Evolutionary conservation across 2,113 vertebrate species (phyloP).

Genomic region (Zapornia atra): DNA sequence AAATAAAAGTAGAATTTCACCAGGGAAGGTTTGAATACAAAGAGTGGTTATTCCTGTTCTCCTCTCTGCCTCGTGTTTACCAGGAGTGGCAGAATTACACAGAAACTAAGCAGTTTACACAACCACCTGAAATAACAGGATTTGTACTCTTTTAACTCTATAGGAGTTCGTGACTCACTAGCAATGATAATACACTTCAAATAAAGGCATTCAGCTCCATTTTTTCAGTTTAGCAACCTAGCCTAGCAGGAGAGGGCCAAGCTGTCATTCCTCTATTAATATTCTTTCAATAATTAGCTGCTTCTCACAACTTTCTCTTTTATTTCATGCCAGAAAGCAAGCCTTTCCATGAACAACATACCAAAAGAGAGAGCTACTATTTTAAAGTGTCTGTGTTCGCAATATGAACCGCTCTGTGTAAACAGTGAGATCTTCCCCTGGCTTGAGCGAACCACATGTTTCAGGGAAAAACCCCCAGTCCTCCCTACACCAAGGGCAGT

Average conservation of each 20-base stretch:
- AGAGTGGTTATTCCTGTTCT: not conserved
- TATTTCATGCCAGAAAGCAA: slow-evolving; percentile 10
- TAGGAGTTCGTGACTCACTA: slow-evolving; percentile 30
- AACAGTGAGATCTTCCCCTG: slow-evolving; percentile 32
- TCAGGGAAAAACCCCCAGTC: fast-evolving
- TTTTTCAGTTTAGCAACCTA: not conserved
- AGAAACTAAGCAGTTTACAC: not conserved
- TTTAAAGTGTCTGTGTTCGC: not conserved
- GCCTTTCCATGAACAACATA: slow-evolving; percentile 16
- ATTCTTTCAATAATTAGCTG: slow-evolving; percentile 17
- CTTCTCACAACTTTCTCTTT: not conserved
- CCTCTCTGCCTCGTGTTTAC: not conserved
- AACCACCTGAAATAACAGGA: slow-evolving; percentile 61
- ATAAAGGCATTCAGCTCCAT: not conserved
- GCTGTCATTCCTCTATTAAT: slow-evolving; percentile 24
- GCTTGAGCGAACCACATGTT: slow-evolving; percentile 49
- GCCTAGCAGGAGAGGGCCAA: not conserved
- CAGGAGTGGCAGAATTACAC: not conserved
- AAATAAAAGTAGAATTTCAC: not conserved
- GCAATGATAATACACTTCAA: slow-evolving; percentile 51
- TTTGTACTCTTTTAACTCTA: slow-evolving; percentile 31
- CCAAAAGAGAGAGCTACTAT: not conserved
- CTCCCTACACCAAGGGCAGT: not conserved
- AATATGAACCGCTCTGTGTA: not conserved
- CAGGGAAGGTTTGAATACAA: not conserved